Evolutionary conservation across 2,113 vertebrate genomes (phyloP).

Genomic region (Psettodes erumei): DNA sequence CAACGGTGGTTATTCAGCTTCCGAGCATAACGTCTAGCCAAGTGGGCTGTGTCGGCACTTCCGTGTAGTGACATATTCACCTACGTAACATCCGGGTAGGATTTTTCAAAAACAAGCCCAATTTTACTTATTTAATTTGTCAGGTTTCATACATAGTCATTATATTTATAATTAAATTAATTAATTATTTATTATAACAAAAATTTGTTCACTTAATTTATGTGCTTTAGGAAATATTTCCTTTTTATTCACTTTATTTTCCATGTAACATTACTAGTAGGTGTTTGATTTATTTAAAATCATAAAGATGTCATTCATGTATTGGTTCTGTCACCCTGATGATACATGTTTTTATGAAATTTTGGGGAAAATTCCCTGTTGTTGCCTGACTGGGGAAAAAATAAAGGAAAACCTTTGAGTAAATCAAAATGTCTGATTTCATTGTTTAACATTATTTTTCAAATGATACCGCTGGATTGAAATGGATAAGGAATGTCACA

Average conservation of each 20-base stretch:
- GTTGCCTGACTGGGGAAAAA: background rate
- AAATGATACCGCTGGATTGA: background rate
- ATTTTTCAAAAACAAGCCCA: too few relatives aligned
- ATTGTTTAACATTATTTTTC: background rate
- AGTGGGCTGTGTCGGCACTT: conserved; percentile 49
- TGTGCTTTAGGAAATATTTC: too few relatives aligned
- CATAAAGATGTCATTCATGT: background rate
- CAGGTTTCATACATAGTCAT: too few relatives aligned
- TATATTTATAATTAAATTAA: too few relatives aligned
- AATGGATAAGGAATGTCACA: too few relatives aligned
- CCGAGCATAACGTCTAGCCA: background rate
- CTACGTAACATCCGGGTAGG: conserved; percentile 56
- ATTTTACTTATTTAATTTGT: background rate
- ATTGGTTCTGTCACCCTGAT: background rate
- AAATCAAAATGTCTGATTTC: background rate
- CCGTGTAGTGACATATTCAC: conserved; percentile 30
- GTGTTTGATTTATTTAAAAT: background rate
- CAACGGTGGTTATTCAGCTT: background rate
- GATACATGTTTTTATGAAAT: background rate
- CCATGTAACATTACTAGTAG: too few relatives aligned
- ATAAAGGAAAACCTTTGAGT: background rate
- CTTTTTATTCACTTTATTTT: too few relatives aligned
- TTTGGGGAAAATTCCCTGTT: background rate
- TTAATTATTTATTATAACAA: too few relatives aligned
- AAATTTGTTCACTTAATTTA: too few relatives aligned